Evolutionary conservation across 2,797 vertebrate genomes (phyloP), one percentile per base, ranked within the genome.

Genomic region (Botia almorhae): DNA sequence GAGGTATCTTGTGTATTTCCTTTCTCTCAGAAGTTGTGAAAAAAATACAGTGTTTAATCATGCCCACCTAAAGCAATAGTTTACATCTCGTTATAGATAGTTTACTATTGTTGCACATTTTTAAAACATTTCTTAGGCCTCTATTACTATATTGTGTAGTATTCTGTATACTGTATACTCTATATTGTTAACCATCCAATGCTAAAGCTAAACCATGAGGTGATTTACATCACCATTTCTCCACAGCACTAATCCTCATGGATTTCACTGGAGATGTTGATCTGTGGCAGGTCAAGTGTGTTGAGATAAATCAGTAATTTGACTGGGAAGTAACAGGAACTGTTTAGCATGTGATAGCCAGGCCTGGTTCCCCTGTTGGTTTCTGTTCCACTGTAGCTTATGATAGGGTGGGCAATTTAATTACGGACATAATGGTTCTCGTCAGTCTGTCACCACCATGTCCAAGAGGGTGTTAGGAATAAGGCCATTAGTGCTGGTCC

Each of bases 241-340:
- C 36, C 61, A 61, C 55, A 64, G 21, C 50, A 55, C 36, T 55
- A 68, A 80, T 67, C 61, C 73, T 78, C 74, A 12, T 71, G 76
- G 58, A 75, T 51, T 75, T 58, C 39, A 67, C 68, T 74, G 58
- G 74, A 82, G 76, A 63, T 10, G 21, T 50, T 69, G 68, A 51
- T 80, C 63, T 81, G 58, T 72, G 75, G 74, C 73, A 69, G 76
- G 81, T 81, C 61, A 69, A 86, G 65, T 23, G 56, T 70, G 50
- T 79, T 83, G 74, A 80, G 83, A 83, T 85, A 84, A 83, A 84
- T 83, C 83, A 83, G 83, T 81, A 81, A 84, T 85, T 85, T 82
- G 75, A 89, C 70, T 82, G 82, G 81, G 82, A 86, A 69, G 85
- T 72, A 74, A 82, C 85, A 81, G 82, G 85, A 86, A 86, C 74